These are phyloP conservation scores for Syngnathoides biaculeatus DNA, from an alignment of 2,113 vertebrate genomes.

Conservation along the genomic window DNA sequence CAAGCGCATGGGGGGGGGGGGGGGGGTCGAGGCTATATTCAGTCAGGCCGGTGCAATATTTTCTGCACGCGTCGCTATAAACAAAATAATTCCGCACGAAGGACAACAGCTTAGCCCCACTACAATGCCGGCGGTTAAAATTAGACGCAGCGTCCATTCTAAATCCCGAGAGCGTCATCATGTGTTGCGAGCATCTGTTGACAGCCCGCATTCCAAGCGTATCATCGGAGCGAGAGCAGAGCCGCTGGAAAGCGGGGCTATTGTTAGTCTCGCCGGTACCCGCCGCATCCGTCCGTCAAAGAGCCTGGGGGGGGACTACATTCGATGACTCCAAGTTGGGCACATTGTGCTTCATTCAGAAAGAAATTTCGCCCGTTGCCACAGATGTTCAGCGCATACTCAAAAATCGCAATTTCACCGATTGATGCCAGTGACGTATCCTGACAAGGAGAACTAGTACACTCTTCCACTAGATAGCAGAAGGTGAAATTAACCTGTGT, in stretches of 20 bases:
- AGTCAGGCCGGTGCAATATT: conserved; percentile 46
- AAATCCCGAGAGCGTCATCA: conserved; percentile 84
- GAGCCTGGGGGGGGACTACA: conserved; percentile 12
- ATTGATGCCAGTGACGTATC: neutral
- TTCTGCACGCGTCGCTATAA: conserved; percentile 59
- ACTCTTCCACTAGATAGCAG: neutral
- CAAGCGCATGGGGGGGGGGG: conserved; percentile 15
- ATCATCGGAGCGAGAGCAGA: conserved; percentile 82
- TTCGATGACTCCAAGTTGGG: neutral
- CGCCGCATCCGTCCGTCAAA: conserved; percentile 74
- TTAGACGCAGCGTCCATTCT: conserved; percentile 86
- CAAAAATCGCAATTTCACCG: too few relatives aligned
- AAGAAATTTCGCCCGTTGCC: neutral
- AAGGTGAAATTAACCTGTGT: neutral
- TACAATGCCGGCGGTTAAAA: conserved; percentile 85
- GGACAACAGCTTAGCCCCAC: conserved; percentile 79
- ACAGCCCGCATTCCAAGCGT: conserved; percentile 90
- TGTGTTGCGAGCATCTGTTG: conserved; percentile 93
- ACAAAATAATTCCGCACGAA: conserved; percentile 76
- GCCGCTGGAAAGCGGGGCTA: conserved; percentile 63
- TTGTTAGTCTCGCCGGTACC: conserved; percentile 76
- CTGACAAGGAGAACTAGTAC: neutral
- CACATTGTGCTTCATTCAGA: neutral
- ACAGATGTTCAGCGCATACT: too few relatives aligned
- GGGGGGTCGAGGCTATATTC: conserved; percentile 44